Evolutionary conservation across 2,797 vertebrate genomes (phyloP).

Genomic region (Molossus molossus): DNA sequence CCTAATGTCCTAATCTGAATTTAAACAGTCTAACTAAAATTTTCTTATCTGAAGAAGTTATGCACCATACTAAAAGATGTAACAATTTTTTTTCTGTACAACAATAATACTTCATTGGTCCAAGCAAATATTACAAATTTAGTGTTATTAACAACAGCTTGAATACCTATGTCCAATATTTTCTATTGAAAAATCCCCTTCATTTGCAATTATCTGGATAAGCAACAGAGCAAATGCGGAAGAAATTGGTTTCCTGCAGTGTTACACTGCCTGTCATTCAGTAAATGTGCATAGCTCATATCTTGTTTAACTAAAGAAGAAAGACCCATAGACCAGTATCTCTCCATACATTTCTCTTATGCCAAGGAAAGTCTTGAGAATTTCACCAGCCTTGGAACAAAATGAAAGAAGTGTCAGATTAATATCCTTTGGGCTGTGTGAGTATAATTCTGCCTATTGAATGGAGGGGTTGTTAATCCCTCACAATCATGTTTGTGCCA

Average conservation of each 20-base stretch:
- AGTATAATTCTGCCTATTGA: conserved; percentile 88
- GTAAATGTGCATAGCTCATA: background rate
- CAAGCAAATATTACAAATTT: background rate
- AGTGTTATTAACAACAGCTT: background rate
- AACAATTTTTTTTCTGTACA: background rate
- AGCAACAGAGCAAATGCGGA: conserved; percentile 22
- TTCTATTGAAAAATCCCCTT: background rate
- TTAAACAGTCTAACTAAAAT: background rate
- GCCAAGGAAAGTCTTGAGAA: conserved; percentile 77
- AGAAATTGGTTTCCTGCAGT: background rate
- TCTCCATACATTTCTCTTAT: conserved; percentile 67
- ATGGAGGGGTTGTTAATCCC: conserved; percentile 86
- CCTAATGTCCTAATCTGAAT: background rate
- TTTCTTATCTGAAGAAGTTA: conserved; percentile 51
- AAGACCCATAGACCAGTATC: background rate
- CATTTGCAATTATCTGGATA: background rate
- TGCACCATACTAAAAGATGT: background rate
- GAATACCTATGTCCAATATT: background rate
- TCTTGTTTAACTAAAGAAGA: background rate
- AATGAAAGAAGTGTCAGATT: conserved; percentile 85
- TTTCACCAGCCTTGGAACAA: conserved; percentile 78
- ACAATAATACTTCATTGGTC: background rate
- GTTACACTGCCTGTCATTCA: background rate
- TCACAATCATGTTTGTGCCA: conserved; percentile 88
- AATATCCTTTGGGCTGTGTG: conserved; percentile 86